Evolutionary conservation across 2,113 vertebrate genomes (phyloP).

Genomic region (Galeopterus variegatus): DNA sequence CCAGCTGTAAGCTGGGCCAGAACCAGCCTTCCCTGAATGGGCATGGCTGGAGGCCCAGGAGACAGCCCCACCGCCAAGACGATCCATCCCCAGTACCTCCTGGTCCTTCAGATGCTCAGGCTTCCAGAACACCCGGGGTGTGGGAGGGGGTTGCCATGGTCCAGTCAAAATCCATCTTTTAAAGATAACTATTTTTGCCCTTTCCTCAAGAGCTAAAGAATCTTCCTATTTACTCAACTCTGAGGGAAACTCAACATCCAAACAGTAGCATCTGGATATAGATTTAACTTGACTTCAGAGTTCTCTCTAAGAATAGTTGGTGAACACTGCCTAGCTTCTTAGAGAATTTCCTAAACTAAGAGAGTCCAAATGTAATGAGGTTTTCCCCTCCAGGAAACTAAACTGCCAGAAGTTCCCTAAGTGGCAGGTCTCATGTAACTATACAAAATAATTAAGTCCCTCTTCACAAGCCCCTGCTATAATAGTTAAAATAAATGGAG

Average conservation of each 20-base stretch:
- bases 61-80: not conserved
- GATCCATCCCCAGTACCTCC: not conserved
- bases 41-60: not conserved
- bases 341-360: not conserved
- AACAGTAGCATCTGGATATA: conserved; percentile 11
- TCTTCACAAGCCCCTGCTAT: not conserved
- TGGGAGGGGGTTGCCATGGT: accelerated
- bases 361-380: not conserved
- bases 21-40: not conserved
- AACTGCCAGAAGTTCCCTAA: conserved; percentile 1
- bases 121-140: not conserved
- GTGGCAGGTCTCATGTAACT: not conserved
- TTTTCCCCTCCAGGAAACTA: conserved; percentile 34
- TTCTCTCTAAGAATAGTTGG: conserved; percentile 30
- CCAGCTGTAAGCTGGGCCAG: not conserved
- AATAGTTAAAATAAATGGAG: conserved; percentile 47
- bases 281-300: not conserved
- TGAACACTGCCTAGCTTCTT: not conserved
- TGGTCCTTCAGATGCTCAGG: too few relatives aligned
- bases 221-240: not conserved
- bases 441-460: conserved; percentile 16
- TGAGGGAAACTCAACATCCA: conserved; percentile 5
- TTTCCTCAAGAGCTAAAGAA: conserved; percentile 20
- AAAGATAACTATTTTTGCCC: not conserved
- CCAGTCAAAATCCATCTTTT: not conserved